Base-by-base conservation (phyloP, 2,797 vertebrate species). In the Notolepis coatsorum region DNA sequence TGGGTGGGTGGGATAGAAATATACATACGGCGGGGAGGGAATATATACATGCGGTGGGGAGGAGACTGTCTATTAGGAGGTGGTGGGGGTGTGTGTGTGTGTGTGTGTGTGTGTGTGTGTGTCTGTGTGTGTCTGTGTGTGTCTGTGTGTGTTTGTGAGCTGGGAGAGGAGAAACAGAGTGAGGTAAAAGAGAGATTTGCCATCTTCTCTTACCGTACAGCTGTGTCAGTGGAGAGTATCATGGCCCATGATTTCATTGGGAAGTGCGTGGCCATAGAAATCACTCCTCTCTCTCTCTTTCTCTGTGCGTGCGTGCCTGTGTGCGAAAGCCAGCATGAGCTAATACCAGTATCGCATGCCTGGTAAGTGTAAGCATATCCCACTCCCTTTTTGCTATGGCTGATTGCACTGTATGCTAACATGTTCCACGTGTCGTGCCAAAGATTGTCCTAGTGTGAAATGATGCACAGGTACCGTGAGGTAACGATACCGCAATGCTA, bases 391-490 rank as follows among this genome's bases (percentile, higher is more conserved):
- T 62, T 56, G 74, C 54, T 70, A 24, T 59, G 20, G 20, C 39
- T 10, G n/a, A 15, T 42, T 15, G 69, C 45, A 61, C 55, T 61
- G 23, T 43, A 60, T 46, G 30, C 27, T 81, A 75, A 80, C 49
- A 75, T 47, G 58, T 71, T 84, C 77, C 75, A 79, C 73, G 74
- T 84, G 79, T 74, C 45, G 35, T 31, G 59, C 66, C 66, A 20
- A 23, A 47, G 24, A 7, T 79, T 35, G 61, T 71, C 58, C 68
- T 74, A 24, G 21, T 57, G 43, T 61, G 41, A 56, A 76, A 68
- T 58, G 31, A 20, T 4, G 30, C 5, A 23, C 35, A 64, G 51
- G 50, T 63, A 27, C n/a, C 42, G 8, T 64, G 50, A 54, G 13
- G 23, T 43, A 51, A 42, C n/a, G 25, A 15, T 10, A 7, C 8